These are phyloP conservation scores for Pantelozetes paolii DNA, from an alignment of 2,888 invertebrate species.

Conservation along the genomic window DNA sequence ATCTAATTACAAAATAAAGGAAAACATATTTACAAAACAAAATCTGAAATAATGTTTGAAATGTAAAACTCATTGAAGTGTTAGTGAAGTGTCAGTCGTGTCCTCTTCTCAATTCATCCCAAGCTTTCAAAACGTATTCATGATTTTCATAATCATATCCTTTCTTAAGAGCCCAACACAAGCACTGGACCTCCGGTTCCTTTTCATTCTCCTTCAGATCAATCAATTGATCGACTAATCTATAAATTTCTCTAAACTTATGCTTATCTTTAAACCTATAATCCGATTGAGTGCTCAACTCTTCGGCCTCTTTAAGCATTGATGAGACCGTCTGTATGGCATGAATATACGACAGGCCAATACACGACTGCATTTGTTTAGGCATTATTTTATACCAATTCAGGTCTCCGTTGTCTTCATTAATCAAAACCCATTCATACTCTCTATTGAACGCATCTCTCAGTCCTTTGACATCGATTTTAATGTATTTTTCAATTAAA, in stretches of 20 bases:
- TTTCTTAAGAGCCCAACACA: neutral
- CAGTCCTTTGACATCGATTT: neutral
- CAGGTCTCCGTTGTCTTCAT: neutral
- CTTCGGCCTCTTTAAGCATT: conserved; percentile 5
- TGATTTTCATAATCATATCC: neutral
- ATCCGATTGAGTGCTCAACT: neutral
- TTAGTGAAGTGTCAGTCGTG: neutral
- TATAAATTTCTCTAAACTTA: conserved; percentile 20
- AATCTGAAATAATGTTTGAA: too few relatives aligned
- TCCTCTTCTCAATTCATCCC: conserved; percentile 2
- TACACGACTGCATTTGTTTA: neutral
- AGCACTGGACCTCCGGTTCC: neutral
- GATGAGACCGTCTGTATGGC: neutral
- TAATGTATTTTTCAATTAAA: conserved; percentile 19
- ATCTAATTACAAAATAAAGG: too few relatives aligned
- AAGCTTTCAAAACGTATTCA: neutral
- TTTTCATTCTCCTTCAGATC: neutral
- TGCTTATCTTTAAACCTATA: neutral
- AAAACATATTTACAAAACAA: too few relatives aligned
- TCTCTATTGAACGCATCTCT: conserved; percentile 18
- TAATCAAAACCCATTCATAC: conserved; percentile 3
- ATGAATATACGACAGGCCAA: neutral
- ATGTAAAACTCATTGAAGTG: too few relatives aligned
- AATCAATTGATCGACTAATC: neutral
- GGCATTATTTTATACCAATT: conserved; percentile 29